Percentiles rank a stretch among this genome's conserved stretches.
These are phyloP conservation scores for Argopecten irradians DNA, from an alignment of 1,140 invertebrate species.

Conservation along the genomic window DNA sequence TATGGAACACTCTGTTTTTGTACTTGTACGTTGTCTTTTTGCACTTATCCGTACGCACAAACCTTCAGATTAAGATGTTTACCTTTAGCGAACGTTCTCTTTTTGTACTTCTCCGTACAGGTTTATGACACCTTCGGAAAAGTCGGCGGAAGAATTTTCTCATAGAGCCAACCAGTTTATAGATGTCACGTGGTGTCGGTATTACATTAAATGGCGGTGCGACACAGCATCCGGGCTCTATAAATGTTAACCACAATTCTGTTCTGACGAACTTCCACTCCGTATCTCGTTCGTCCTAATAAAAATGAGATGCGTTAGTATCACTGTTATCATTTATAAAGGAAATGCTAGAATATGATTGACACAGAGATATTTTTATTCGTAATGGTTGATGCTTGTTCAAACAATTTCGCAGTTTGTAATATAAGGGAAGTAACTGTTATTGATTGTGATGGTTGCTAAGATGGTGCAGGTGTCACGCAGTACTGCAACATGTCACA, in stretches of 20 bases:
- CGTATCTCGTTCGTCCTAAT: conserved; percentile 91
- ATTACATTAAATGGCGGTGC: conserved; percentile 95
- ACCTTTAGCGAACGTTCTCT: not conserved
- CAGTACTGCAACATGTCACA: too few species aligned
- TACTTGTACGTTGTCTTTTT: too few species aligned
- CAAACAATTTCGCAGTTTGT: not conserved
- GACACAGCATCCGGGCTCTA: conserved; percentile 96
- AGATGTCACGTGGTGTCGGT: conserved; percentile 60
- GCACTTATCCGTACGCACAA: too few species aligned
- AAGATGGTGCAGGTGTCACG: too few species aligned
- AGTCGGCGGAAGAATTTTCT: not conserved
- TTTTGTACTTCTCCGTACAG: not conserved
- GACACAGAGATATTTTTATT: too few species aligned
- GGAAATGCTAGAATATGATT: too few species aligned
- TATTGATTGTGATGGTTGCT: too few species aligned
- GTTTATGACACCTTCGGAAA: conserved; percentile 4
- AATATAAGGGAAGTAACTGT: too few species aligned
- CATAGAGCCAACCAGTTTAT: not conserved
- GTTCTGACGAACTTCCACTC: conserved; percentile 98
- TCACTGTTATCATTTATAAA: too few species aligned
- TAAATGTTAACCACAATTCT: conserved; percentile 99
- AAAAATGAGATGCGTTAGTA: not conserved
- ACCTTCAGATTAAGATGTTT: too few species aligned
- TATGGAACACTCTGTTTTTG: too few species aligned
- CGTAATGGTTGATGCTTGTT: not conserved